Evolutionary conservation across 2,113 vertebrate species (phyloP), one percentile per base, ranked within the genome.

Genomic region (Okapia johnstoni): DNA sequence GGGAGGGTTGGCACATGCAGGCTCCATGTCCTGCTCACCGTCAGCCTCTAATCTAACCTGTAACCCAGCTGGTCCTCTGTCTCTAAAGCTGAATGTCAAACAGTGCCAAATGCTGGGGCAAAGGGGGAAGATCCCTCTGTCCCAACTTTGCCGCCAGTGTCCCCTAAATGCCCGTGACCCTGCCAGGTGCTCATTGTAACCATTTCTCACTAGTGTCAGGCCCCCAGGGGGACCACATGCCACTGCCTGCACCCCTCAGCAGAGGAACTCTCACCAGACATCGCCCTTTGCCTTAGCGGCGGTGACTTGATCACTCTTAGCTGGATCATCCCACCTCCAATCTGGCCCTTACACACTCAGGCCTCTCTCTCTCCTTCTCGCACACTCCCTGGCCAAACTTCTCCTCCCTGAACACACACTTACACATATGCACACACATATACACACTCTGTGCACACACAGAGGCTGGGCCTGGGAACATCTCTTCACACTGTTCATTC

Each of bases 61-160:
- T 95, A 87, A 58, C 85, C 94, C 52, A 77, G 85, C 92, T 87
- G 57, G 60, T 85, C 96, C 92, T 96, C 97, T 30, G 43, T 92
- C 90, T 94, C 96, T 92, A 83, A 95, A 97, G 98, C 90, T 97
- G 98, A 98, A 98, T 98, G 98, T 98, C 93, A 93, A 96, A 97
- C 83, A 95, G 98, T 98, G 97, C 98, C 98, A 98, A 98, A 98
- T 92, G 95, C 94, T 93, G 76, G 95, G 96, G n/a, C 63, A 60
- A 81, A 33, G 73, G 55, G 79, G 46, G 14, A 91, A 90, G n/a
- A 61, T 26, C 43, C 54, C 54, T 92, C 88, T 96, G 93, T 43
- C 92, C 95, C 21, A 88, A 23, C 90, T 90, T 84, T 91, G 90
- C 97, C 57, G 25, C 88, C 96, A 90, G 93, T 96, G 87, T 93